These are phyloP conservation scores for Sorex fumeus DNA, from an alignment of 2,113 vertebrate species.

Conservation along the genomic window DNA sequence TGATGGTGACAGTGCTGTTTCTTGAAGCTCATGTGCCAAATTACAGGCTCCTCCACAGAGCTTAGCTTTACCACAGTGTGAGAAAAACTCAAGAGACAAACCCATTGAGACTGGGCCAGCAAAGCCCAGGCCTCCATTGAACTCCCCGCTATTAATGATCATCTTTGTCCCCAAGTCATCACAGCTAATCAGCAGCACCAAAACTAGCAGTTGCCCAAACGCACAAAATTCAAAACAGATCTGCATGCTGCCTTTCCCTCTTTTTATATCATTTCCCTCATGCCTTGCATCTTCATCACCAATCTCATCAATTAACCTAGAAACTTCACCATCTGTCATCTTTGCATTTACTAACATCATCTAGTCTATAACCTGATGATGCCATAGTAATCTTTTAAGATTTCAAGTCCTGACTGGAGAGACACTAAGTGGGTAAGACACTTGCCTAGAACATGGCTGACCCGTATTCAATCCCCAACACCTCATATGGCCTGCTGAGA, in stretches of 20 bases:
- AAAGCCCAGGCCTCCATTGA: background rate
- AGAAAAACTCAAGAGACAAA: background rate
- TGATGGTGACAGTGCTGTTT: background rate
- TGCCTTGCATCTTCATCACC: background rate
- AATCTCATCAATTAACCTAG: background rate
- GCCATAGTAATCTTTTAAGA: background rate
- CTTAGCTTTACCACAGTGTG: background rate
- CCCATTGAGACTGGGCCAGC: background rate
- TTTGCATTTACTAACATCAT: background rate
- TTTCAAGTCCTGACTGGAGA: background rate
- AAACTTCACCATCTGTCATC: background rate
- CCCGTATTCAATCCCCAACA: too few species aligned
- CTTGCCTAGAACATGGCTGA: too few species aligned
- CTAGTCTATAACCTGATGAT: background rate
- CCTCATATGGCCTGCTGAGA: too few species aligned
- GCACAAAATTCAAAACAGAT: background rate
- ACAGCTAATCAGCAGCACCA: conserved; percentile 8
- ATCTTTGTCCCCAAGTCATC: background rate
- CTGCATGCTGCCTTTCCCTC: background rate
- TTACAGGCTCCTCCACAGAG: background rate
- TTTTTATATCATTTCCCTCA: background rate
- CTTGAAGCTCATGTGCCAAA: conserved; percentile 33
- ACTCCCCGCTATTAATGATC: conserved; percentile 33
- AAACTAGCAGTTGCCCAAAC: background rate
- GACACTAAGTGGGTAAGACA: too few species aligned